Conservation (phyloP, 1,140 invertebrate species). For the Heliothis virescens region DNA sequence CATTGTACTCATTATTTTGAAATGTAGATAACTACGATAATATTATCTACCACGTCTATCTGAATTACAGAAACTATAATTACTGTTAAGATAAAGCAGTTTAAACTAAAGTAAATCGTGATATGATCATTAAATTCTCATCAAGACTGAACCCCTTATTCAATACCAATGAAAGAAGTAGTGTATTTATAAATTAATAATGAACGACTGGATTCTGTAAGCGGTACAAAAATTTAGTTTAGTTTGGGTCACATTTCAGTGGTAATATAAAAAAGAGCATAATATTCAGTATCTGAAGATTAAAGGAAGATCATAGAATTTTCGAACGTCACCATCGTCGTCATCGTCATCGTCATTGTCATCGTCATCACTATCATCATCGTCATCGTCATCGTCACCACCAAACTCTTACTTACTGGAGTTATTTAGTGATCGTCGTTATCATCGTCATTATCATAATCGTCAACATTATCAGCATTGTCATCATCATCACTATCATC, state of each 20-base stretch:
- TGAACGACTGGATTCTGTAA: not conserved
- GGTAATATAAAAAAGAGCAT: not conserved
- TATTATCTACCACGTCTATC: not conserved
- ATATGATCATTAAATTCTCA: conserved; percentile 25
- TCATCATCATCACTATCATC: too few relatives aligned
- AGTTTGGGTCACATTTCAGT: not conserved
- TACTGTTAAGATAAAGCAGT: conserved; percentile 30
- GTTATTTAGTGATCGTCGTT: too few relatives aligned
- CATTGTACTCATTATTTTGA: not conserved
- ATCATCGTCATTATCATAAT: too few relatives aligned
- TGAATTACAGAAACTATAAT: conserved; percentile 26
- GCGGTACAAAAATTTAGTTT: not conserved
- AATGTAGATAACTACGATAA: conserved; percentile 17
- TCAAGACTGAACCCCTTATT: not conserved
- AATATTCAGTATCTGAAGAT: too few relatives aligned
- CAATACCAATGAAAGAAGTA: not conserved
- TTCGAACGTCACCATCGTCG: not conserved
- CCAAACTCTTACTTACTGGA: too few relatives aligned
- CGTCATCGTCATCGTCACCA: too few relatives aligned
- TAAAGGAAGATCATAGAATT: not conserved
- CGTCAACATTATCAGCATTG: too few relatives aligned
- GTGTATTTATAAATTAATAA: not conserved
- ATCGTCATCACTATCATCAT: too few relatives aligned
- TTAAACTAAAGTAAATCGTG: conserved; percentile 29
- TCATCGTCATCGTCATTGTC: too few relatives aligned